These are phyloP conservation scores for Chalcis sispes DNA, from an alignment of 2,888 invertebrate genomes.

Conservation along the genomic window DNA sequence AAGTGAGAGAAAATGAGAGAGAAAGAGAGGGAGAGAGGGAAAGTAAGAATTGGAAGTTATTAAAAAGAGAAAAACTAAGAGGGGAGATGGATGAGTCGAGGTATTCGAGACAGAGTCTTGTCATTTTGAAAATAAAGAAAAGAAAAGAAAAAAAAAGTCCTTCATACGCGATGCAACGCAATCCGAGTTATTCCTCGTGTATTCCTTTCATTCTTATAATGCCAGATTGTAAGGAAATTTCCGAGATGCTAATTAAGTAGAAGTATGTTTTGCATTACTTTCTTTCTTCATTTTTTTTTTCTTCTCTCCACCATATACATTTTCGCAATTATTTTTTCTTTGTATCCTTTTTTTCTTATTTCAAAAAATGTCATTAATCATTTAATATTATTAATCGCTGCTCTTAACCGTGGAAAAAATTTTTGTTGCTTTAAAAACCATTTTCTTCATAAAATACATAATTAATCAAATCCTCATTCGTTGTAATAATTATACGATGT, in stretches of 20 bases:
- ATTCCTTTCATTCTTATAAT: not conserved
- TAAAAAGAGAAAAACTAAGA: not conserved
- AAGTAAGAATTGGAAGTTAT: no score
- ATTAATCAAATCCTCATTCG: no score
- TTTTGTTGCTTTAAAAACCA: no score
- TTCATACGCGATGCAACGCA: not conserved
- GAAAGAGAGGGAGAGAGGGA: not conserved
- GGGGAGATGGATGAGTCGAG: not conserved
- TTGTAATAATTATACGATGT: no score
- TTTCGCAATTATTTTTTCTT: no score
- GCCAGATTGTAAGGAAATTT: not conserved
- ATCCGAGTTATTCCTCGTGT: constrained; percentile 7
- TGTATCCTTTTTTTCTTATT: no score
- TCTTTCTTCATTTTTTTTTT: not conserved
- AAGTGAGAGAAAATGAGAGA: not conserved
- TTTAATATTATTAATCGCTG: no score
- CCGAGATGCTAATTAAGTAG: not conserved
- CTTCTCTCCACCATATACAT: not conserved
- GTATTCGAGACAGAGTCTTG: constrained; percentile 20
- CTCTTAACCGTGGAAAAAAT: no score
- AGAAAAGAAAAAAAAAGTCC: not conserved
- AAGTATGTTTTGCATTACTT: not conserved
- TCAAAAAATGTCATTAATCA: no score
- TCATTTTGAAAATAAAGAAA: not conserved
- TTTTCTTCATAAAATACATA: no score